Evolutionary conservation across 2,797 vertebrate genomes (phyloP), one percentile per base, ranked within the genome.

Genomic region (Heterohyrax brucei): DNA sequence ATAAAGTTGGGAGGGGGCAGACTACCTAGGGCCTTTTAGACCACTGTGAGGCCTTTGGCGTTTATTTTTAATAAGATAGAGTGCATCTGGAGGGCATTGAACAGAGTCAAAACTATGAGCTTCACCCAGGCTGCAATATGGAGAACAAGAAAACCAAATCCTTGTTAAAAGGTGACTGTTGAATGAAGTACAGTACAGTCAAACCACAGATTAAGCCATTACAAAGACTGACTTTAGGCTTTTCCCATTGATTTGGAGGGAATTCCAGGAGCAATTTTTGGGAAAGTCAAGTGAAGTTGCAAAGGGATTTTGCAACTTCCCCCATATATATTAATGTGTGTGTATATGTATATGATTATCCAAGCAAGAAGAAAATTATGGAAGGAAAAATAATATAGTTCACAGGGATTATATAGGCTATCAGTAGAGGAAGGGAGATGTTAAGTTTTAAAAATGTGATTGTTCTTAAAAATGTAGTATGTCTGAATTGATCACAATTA

Each of bases 131-230:
- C 59, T 72, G 59, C 21, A 48, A 7, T 14, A 50, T 44, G 22
- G 33, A 86, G 46, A 81, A 64, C 14, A 77, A 48, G 66, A 89
- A 94, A 79, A 44, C 53, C 1, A 2, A 61, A 48, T 56, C 44
- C 50, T 46, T 33, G 53, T n/a, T 61, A 56, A 92, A 28, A 62
- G 6, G 26, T 53, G 26, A 59, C 21, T 5, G 44, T 39, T 78
- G 75, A 75, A 68, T 66, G 70, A 93, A 88, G 48, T 13, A 91
- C 12, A 88, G 64, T 76, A 13, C 26, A 85, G 33, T 77, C 61
- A 66, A 83, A 82, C 64, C 82, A 33, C 7, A 0, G 73, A 79
- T 64, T 39, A 89, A 92, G 44, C 62, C 83, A 61, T 85, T 80
- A 46, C 1, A 19, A 79, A 86, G 66, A 76, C 0, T 44, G 53